Evolutionary conservation across 2,888 invertebrate species (phyloP).

Genomic region (Euproctis similis): DNA sequence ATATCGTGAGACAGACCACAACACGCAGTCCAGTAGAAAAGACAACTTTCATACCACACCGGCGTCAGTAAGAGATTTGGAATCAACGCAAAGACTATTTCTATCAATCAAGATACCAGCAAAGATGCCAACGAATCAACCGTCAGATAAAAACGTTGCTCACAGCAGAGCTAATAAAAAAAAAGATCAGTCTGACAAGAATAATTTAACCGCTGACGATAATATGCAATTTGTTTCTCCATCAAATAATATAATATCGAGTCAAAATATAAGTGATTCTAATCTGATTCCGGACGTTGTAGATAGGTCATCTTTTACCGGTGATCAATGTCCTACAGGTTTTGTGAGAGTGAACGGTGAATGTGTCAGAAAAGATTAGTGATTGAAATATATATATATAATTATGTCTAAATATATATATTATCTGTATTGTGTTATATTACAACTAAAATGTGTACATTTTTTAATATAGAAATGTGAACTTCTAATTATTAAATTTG

Average conservation of each 20-base stretch:
- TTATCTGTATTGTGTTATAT: too few relatives aligned
- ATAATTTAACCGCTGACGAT: constrained; percentile 1
- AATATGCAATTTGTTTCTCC: constrained; percentile 3
- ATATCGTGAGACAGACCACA: constrained; percentile 12
- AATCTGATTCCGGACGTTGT: constrained; percentile 21
- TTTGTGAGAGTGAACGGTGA: constrained; percentile 37
- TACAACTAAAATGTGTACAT: too few relatives aligned
- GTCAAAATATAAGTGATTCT: constrained; percentile 9
- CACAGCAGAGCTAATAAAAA: constrained; percentile 1
- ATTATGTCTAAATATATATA: too few relatives aligned
- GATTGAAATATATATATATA: not conserved
- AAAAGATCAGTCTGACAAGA: constrained; percentile 2
- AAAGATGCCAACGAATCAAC: constrained; percentile 5
- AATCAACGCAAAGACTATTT: constrained; percentile 20
- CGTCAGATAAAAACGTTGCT: constrained; percentile 1
- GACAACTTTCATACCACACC: constrained; percentile 14
- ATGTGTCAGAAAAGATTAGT: constrained; percentile 27
- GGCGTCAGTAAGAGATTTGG: constrained; percentile 16
- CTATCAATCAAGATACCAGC: constrained; percentile 13
- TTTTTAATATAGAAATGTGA: too few relatives aligned
- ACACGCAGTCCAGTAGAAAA: constrained; percentile 9
- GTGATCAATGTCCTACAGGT: constrained; percentile 43
- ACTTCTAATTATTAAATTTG: too few relatives aligned
- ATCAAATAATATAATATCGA: constrained; percentile 10
- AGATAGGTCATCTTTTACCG: constrained; percentile 41